phyloP scores from a whole-genome alignment of 2,888 invertebrate genomes.

The Eulithis testata region DNA sequence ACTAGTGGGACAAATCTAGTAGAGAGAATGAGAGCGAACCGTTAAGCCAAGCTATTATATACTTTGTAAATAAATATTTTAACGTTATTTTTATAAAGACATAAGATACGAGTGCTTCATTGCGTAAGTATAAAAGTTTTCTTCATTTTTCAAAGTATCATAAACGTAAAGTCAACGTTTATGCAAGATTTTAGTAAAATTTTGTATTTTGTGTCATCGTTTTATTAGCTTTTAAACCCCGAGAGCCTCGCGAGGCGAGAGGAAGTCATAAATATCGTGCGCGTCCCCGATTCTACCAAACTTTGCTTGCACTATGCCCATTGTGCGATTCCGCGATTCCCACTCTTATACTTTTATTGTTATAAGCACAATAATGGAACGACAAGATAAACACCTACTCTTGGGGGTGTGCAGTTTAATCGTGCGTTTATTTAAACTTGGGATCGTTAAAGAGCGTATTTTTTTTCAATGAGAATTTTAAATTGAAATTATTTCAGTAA shows the following conservation, averaged over 20 bases:
- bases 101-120: neutral
- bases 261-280: constrained; percentile 76
- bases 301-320: constrained; percentile 63
- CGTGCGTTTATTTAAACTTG: constrained; percentile 26
- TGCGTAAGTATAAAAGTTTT: constrained; percentile 10
- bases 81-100: neutral
- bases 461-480: constrained; percentile 62
- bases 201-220: constrained; percentile 68
- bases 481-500: constrained; percentile 70
- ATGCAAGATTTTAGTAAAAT: constrained; percentile 56
- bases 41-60: too few relatives aligned
- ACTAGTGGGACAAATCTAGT: too few relatives aligned
- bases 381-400: constrained; percentile 47
- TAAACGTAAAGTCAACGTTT: constrained; percentile 48
- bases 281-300: constrained; percentile 69
- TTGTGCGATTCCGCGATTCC: constrained; percentile 33
- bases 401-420: constrained; percentile 22
- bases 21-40: too few relatives aligned
- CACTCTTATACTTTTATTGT: constrained; percentile 51
- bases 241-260: constrained; percentile 63
- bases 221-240: constrained; percentile 73
- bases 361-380: constrained; percentile 44
- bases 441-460: constrained; percentile 41
- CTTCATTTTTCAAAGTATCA: constrained; percentile 25
- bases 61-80: too few relatives aligned